Base-by-base conservation (phyloP, 2,797 vertebrate genomes). In the Sebastes vulpes region DNA sequence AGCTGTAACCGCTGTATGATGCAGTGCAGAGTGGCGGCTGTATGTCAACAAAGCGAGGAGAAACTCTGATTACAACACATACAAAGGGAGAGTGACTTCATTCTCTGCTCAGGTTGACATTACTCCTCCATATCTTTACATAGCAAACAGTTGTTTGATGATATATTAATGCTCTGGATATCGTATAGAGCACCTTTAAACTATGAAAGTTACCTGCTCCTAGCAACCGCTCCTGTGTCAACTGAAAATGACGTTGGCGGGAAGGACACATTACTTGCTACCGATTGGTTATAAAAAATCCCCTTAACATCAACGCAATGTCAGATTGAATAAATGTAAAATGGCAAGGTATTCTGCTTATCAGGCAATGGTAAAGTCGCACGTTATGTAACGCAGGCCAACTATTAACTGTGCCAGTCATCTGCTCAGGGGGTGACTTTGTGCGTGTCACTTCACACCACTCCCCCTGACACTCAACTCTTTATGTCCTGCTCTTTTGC, bases 401-500 rank as follows among this genome's bases (percentile, higher is more conserved):
- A 50, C 16, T 18, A 1, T 26, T 52, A 31, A 29, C 29, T 46
- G 20, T 48, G 66, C 42, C 32, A 32, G 25, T 81, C 52, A 61
- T 38, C 28, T 48, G 7, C 32, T 68, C 35, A 42, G 11, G 20
- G 35, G 35, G 42, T 52, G 35, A 65, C 54, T 65, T 4, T 48
- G 20, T 66, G 42, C 48, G 23, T 46, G 21, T 64, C 8, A 63
- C 38, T 75, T 72, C 60, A 16, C 59, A 35, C 63, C 57, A 38
- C 53, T 56, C 21, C 46, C 23, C 20, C 38, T 35, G 56, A 66
- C 38, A 35, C 74, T 65, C 5, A 9, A 46, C 57, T 32, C 61
- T 66, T 69, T 28, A 69, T 75, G 71, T 66, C 65, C 81, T 76
- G 80, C 71, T 72, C 61, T 59, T 81, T 76, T 70, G 11, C n/a